Evolutionary conservation across 1,140 invertebrate genomes (phyloP), one percentile per base, ranked within the genome.

Genomic region (Heliconius hewitsoni): DNA sequence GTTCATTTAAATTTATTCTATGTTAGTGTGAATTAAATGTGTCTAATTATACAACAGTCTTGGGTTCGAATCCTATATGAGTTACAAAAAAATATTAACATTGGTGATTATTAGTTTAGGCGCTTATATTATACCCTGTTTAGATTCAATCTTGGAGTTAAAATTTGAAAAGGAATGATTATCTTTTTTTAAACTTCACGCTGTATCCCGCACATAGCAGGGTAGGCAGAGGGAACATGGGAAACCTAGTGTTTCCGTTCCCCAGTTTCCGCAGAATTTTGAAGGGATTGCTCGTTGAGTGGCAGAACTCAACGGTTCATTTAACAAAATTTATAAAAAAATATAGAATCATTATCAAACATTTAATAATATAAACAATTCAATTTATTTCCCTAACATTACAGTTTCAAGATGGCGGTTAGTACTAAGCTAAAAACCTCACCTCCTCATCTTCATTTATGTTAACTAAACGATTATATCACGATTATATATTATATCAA

Each of bases 1-100:
- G 13, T 9, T 34, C 5, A 76, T 76, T 76, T 70, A 34, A 76
- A 70, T 76, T 30, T 70, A 34, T 23, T 34, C 60, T 23, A 66
- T 66, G 19, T 66, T 66, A n/a, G 3, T 66, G 60, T 13, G 0
- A 66, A 66, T 13, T 13, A 16, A 27, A 27, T 27, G 3, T 66
- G 42, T 13, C 42, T 42, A 42, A 42, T 42, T 42, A 46, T 16
- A 46, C 42, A 4, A 66, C 16, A 13, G n/a, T 11, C 19, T 23
- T 66, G 13, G 60, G 60, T 13, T 30, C 27, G 23, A 27, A 66
- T 66, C 23, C 42, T 16, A 5, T 5, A 46, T 46, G 42, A 16
- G 42, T 16, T 16, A 46, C 13, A 46, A 0, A 16, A 4, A 46
- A 11, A 13, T 16, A 46, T 46, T 46, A 46, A 46, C 42, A 46